Evolutionary conservation across 2,888 invertebrate species (phyloP).

Genomic region (Heliconius ismenius): DNA sequence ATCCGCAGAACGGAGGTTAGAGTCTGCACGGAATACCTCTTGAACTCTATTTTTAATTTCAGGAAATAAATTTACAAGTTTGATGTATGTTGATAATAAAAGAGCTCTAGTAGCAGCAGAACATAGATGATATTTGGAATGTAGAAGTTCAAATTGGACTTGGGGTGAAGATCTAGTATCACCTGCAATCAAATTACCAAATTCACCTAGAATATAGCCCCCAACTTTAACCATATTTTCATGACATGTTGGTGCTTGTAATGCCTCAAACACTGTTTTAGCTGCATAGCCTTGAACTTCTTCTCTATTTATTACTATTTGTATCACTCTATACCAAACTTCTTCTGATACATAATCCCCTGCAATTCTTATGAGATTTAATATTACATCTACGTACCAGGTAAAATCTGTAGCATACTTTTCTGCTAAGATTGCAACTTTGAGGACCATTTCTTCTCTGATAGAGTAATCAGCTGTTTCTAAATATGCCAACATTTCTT

Average conservation of each 20-base stretch:
- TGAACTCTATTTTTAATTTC: conserved; percentile 98
- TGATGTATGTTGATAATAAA: conserved; percentile 98
- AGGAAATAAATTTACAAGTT: conserved; percentile 99
- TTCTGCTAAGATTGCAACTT: conserved; percentile 99
- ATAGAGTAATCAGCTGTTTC: conserved; percentile 99
- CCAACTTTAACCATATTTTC: conserved; percentile 99
- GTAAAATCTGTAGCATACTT: conserved; percentile 99
- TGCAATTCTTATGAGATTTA: conserved; percentile 99
- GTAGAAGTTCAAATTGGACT: conserved; percentile 98
- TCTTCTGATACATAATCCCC: conserved; percentile 99
- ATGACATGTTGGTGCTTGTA: conserved; percentile 99
- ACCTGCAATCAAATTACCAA: conserved; percentile 99
- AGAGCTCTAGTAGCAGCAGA: conserved; percentile 98
- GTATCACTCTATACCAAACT: conserved; percentile 99
- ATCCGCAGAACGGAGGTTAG: conserved; percentile 97
- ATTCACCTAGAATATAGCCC: conserved; percentile 99
- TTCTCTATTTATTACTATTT: conserved; percentile 99
- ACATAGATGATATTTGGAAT: conserved; percentile 99
- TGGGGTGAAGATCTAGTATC: conserved; percentile 98
- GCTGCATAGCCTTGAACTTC: conserved; percentile 99
- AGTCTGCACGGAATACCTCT: conserved; percentile 96
- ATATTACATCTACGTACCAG: conserved; percentile 98
- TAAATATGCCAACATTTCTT: conserved; percentile 99
- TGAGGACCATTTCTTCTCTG: conserved; percentile 99
- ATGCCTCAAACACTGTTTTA: conserved; percentile 99